Base-by-base conservation (phyloP, 2,797 vertebrate species). In the Silurus lanzhouensis region DNA sequence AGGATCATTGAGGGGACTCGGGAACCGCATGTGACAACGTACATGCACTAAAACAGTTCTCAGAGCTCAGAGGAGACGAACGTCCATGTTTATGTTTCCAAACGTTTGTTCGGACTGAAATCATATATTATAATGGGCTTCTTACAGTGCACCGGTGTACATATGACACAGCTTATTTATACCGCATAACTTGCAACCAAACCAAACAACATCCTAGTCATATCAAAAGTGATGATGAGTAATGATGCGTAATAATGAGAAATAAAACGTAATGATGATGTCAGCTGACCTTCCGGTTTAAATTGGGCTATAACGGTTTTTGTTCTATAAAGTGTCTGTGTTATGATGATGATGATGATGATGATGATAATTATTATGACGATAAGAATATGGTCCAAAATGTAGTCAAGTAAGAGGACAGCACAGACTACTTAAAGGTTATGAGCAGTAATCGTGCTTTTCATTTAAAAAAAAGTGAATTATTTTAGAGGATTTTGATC, bases 231-330 rank as follows among this genome's bases (percentile, higher is more conserved):
- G 48, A 52, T 52, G 48, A 52, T 52, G 48, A 52, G 48, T 48
- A 66, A 7, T 52, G 61, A 67, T 67, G 79, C 66, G 63, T 55
- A 27, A 63, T 52, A 0, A 48, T 27, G 58, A 80, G n/a, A 17
- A 64, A 81, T 12, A 44, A 63, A 63, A 19, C 63, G 31, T 15
- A 79, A n/a, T 25, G 7, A 48, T 67, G 79, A 81, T 44, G 79
- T 81, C 79, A 81, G 2, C 2, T 20, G 9, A 5, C 1, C 46
- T 80, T 80, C 77, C 78, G 22, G 22, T 14, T 66, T 66, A 80
- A 64, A 48, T 66, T 44, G 10, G 22, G 44, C 44, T 12, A 6
- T 48, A 52, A 44, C 31, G 57, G 27, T 78, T 80, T 64, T 48
- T 1, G 6, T 2, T 25, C 8, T 12, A 58, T 20, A 13, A 46